A percentile compares a stretch with the other conserved stretches of the same genome.
Conservation (phyloP, 2,113 vertebrate genomes). For the Octodon degus region DNA sequence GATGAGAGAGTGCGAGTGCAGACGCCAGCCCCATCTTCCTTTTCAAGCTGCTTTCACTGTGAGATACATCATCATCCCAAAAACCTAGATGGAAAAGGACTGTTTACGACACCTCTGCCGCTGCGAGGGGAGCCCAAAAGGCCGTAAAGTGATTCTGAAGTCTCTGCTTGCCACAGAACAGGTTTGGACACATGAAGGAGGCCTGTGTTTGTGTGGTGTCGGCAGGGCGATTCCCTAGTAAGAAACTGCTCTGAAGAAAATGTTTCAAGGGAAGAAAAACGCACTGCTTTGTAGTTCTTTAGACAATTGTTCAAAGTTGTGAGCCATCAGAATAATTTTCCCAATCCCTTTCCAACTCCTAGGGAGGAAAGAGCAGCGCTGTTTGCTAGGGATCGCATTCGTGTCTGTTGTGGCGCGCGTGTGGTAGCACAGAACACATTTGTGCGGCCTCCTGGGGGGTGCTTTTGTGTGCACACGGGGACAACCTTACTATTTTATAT, state of each 20-base stretch:
- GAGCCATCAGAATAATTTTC: constrained; percentile 20
- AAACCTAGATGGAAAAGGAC: constrained; percentile 29
- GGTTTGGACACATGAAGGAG: constrained; percentile 4
- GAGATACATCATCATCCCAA: constrained; percentile 3
- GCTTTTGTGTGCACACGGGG: not conserved
- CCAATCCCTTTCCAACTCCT: not conserved
- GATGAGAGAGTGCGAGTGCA: not conserved
- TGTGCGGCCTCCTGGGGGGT: not conserved
- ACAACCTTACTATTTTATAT: not conserved
- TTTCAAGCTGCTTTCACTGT: not conserved
- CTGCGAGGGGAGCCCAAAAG: constrained; percentile 39
- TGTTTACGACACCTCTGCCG: not conserved
- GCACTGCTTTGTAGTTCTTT: not conserved
- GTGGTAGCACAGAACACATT: not conserved
- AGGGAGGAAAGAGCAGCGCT: not conserved
- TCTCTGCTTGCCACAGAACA: constrained; percentile 23
- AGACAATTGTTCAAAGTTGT: constrained; percentile 34
- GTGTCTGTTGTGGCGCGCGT: constrained; percentile 33
- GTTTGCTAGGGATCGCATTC: not conserved
- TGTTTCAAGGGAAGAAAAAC: constrained; percentile 33
- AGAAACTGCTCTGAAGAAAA: constrained; percentile 52
- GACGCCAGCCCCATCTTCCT: not conserved
- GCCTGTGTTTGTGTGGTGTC: not conserved
- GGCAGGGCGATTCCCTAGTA: not conserved
- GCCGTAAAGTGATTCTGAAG: not conserved